Base-by-base conservation (phyloP, 2,888 invertebrate genomes). In the Melangyna quadrimaculata region DNA sequence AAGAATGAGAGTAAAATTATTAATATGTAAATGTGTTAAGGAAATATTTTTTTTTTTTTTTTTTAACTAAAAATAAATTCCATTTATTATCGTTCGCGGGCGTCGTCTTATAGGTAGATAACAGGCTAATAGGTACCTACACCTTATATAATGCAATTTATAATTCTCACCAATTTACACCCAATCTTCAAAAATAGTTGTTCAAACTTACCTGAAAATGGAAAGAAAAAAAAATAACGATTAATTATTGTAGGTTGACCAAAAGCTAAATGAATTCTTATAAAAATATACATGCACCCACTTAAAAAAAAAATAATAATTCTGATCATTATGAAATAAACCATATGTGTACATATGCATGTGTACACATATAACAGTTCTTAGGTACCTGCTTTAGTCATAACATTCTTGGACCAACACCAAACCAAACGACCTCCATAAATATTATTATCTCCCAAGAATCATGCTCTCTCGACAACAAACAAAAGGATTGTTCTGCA, bases 361-460 rank as follows among this genome's bases (percentile, higher is more conserved):
- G n/a, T n/a, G n/a, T n/a, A n/a, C n/a, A n/a, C n/a, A n/a, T n/a
- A n/a, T n/a, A n/a, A n/a, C n/a, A n/a, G n/a, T n/a, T n/a, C 29
- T 1, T 17, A 48, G 12, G 12, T 22, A 48, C 48, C 48, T 22
- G 22, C 22, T 48, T 43, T 12, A 19, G 17, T 9, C 17, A 4
- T 8, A 5, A n/a, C n/a, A 5, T 22, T 32, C 10, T 22, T 78
- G 78, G 73, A 78, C 53, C 72, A 59, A 77, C 45, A 43, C 69
- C 82, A 77, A 82, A 32, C 78, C 57, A n/a, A 74, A 70, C 78
- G 83, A 74, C 83, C 83, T 83, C 78, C 74, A 83, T 24, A 57
- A n/a, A 65, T 27, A 83, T 45, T 75, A 22, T 53, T 37, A 12
- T 10, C 53, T 32, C n/a, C 27, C 1, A 24, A 57, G 67, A 29